Conservation (phyloP, 2,888 invertebrate genomes). For the Leucoma salicis region DNA sequence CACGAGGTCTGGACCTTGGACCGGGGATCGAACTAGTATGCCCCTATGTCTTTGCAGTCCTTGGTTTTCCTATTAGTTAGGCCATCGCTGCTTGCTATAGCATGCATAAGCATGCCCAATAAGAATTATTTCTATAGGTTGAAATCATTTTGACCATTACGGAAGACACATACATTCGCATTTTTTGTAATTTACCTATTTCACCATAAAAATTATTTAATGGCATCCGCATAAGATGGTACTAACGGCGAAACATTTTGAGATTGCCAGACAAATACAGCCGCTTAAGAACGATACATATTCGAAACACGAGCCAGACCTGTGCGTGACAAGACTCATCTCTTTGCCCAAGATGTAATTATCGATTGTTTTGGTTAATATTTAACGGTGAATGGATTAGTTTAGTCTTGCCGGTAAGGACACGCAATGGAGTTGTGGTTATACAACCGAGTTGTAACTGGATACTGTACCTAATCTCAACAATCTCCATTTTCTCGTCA, state of each 20-base stretch:
- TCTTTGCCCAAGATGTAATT: conserved; percentile 36
- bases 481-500: conserved; percentile 53
- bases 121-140: too few species aligned
- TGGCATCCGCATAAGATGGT: conserved; percentile 1
- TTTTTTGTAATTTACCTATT: too few species aligned
- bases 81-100: too few species aligned
- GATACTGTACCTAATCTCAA: conserved; percentile 49
- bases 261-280: conserved; percentile 14
- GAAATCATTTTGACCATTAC: too few species aligned
- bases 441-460: conserved; percentile 43
- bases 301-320: conserved; percentile 22
- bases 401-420: conserved; percentile 28
- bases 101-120: too few species aligned
- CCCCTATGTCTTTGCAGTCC: too few species aligned
- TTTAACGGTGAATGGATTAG: conserved; percentile 31
- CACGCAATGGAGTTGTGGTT: conserved; percentile 16
- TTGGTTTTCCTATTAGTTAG: too few species aligned
- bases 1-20: too few species aligned
- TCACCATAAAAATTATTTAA: neutral
- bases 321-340: conserved; percentile 31
- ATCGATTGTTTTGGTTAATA: conserved; percentile 41
- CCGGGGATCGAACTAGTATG: too few species aligned
- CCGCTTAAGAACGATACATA: conserved; percentile 16
- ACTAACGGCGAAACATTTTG: conserved; percentile 13
- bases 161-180: too few species aligned